A percentile compares a stretch with the other conserved stretches of the same genome.
Conservation (phyloP, 2,113 vertebrate species). For the Agapornis roseicollis region DNA sequence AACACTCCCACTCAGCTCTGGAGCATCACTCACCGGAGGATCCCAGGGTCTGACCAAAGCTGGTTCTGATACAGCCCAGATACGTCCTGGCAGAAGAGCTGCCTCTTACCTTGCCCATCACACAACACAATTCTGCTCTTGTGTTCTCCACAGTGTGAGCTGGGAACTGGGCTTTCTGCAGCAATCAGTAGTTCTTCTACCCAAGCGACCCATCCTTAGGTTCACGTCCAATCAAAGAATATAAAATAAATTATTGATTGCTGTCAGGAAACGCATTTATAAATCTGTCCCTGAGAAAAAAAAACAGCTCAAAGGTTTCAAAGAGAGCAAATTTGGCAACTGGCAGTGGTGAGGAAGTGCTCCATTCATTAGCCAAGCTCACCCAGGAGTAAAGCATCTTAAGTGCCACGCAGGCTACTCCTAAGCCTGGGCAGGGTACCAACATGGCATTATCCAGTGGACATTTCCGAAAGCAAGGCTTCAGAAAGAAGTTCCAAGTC, state of each 20-base stretch:
- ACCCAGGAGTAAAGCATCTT: not conserved
- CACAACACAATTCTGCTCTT: not conserved
- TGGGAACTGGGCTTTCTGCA: slow-evolving; percentile 34
- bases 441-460: not conserved
- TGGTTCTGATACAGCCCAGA: not conserved
- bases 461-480: not conserved
- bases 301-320: slow-evolving; percentile 37
- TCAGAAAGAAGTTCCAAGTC: not conserved
- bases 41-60: fast-evolving
- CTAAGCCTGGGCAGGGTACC: not conserved
- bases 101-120: not conserved
- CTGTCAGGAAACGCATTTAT: slow-evolving; percentile 36
- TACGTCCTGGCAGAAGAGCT: not conserved
- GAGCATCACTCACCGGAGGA: not conserved
- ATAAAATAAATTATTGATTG: slow-evolving; percentile 61
- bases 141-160: not conserved
- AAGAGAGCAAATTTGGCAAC: not conserved
- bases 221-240: slow-evolving; percentile 44
- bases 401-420: not conserved
- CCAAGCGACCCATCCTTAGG: slow-evolving; percentile 17
- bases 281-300: slow-evolving; percentile 37
- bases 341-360: not conserved
- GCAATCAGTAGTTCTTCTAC: slow-evolving; percentile 4
- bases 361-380: not conserved
- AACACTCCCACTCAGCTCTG: not conserved